These are phyloP conservation scores for Alentia gelatinosa DNA, from an alignment of 2,888 invertebrate species.

Conservation along the genomic window DNA sequence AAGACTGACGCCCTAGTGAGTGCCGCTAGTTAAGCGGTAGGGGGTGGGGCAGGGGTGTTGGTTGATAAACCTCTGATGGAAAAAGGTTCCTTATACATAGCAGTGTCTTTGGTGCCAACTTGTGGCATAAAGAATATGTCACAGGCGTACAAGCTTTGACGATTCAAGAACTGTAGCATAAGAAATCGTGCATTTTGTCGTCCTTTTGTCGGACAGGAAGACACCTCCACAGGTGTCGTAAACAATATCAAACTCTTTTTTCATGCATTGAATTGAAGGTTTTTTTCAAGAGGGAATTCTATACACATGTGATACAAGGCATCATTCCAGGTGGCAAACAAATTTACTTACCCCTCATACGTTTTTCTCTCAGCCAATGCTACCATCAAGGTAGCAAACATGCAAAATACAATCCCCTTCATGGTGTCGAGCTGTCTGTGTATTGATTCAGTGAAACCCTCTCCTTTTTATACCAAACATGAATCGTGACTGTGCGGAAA, in stretches of 20 bases:
- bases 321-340: background rate
- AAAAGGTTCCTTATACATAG: no score
- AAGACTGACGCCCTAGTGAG: no score
- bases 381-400: background rate
- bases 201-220: background rate
- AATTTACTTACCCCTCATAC: background rate
- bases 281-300: background rate
- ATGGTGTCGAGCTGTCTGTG: background rate
- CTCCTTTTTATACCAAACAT: background rate
- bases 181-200: background rate
- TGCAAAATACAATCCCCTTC: background rate
- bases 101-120: no score
- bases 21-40: no score
- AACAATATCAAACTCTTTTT: background rate
- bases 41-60: no score
- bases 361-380: constrained; percentile 3
- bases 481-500: background rate
- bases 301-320: background rate
- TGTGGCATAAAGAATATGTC: no score
- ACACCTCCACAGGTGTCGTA: background rate
- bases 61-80: no score
- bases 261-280: background rate
- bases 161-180: background rate
- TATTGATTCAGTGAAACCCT: background rate
- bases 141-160: no score